Evolutionary conservation across 2,888 invertebrate species (phyloP).

Genomic region (Anthophora plumipes): DNA sequence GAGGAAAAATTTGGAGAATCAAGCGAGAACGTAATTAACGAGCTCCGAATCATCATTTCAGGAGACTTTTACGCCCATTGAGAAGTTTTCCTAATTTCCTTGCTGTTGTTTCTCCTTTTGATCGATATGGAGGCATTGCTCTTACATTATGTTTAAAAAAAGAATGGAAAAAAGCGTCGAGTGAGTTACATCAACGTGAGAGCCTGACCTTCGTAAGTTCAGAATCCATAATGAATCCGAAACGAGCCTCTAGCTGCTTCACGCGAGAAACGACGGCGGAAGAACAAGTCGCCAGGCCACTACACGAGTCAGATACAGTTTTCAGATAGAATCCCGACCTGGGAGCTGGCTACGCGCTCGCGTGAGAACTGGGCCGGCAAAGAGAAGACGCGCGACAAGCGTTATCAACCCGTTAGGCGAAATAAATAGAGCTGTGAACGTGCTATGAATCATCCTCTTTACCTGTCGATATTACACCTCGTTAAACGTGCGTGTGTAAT

Average conservation of each 20-base stretch:
- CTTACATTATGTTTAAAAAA: too few species aligned
- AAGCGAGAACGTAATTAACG: too few species aligned
- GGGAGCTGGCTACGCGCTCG: slow-evolving; percentile 38
- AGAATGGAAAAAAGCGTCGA: too few species aligned
- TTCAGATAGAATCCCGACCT: slow-evolving; percentile 61
- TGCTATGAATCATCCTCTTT: slow-evolving; percentile 41
- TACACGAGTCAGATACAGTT: slow-evolving; percentile 58
- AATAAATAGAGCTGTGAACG: slow-evolving; percentile 47
- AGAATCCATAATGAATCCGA: not conserved
- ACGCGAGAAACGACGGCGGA: not conserved
- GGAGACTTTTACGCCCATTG: too few species aligned
- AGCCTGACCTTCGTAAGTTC: slow-evolving; percentile 12
- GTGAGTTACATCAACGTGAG: slow-evolving; percentile 18
- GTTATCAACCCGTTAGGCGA: slow-evolving; percentile 69
- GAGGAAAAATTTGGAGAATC: too few species aligned
- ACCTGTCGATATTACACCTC: not conserved
- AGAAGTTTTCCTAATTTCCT: too few species aligned
- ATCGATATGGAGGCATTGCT: too few species aligned
- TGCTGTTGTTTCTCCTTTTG: too few species aligned
- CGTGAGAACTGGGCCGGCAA: slow-evolving; percentile 71
- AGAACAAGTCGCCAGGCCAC: slow-evolving; percentile 40
- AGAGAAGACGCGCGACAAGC: slow-evolving; percentile 69
- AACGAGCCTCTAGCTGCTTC: not conserved
- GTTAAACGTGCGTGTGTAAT: not conserved
- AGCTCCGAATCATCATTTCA: too few species aligned